Evolutionary conservation across 2,113 vertebrate species (phyloP), one percentile per base, ranked within the genome.

Genomic region (Miniopterus natalensis): DNA sequence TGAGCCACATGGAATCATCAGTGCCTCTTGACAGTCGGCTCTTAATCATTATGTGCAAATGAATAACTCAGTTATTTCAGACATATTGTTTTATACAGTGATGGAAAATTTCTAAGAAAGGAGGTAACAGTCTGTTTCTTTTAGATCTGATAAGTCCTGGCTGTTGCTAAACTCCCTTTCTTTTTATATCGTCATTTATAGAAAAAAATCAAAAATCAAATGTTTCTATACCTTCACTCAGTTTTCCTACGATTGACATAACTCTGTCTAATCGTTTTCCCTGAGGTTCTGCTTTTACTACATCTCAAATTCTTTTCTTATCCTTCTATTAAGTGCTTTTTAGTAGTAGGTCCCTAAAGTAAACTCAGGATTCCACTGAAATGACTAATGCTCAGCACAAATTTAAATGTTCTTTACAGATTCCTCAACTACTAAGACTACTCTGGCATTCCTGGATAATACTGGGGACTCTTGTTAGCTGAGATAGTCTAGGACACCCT

Each of bases 351-450:
- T 92, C 40, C 12, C 71, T 47, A 57, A 59, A 84, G 65, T 61
- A 81, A 85, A 90, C 66, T 78, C 57, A 85, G 68, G 65, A 80
- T 66, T 73, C 53, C 25, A 74, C 40, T 65, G 87, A 80, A 59
- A 57, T 42, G 71, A 45, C 23, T 70, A 73, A 12, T n/a, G 42
- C 2, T 70, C 21, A 71, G 65, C 36, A 88, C 4, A 73, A 55
- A 95, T 83, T 89, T 61, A 61, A 71, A 94, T 85, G 42, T 31
- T 94, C 20, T 92, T 90, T 78, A 90, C 7, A 88, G n/a, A 81
- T 45, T 74, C 18, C 2, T 63, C 40, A 57, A 47, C 45, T 73
- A 21, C 59, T 49, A 49, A 83, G 74, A 40, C 2, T 40, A 17
- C 51, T 81, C 59, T 17, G 13, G 45, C 83, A 68, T 84, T 93